A percentile compares a stretch with the other conserved stretches of the same genome.
Evolutionary conservation across 2,113 vertebrate species (phyloP).

Genomic region (Galemys pyrenaicus): DNA sequence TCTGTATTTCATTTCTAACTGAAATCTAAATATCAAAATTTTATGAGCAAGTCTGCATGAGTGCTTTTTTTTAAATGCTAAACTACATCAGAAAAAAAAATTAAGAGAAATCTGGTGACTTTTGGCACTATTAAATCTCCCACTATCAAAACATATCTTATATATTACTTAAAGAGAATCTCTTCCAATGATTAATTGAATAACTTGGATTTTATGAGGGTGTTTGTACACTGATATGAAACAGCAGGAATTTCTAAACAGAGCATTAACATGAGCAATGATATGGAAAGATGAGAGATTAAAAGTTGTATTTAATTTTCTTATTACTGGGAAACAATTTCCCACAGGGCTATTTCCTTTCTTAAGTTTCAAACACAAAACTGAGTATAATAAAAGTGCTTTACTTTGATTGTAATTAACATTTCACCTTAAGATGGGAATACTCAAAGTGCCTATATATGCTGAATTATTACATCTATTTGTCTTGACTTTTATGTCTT

Average conservation of each 20-base stretch:
- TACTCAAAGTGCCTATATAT: constrained; percentile 26
- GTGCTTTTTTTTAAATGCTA: background rate
- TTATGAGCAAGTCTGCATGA: background rate
- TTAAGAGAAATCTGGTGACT: constrained; percentile 45
- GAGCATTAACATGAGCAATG: constrained; percentile 46
- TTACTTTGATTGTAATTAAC: constrained; percentile 73
- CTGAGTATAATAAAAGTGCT: constrained; percentile 65
- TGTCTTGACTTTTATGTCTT: background rate
- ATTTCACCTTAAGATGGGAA: constrained; percentile 66
- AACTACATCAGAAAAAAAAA: constrained; percentile 53
- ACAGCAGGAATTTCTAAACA: constrained; percentile 66
- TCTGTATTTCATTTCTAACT: constrained; percentile 4
- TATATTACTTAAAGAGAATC: background rate
- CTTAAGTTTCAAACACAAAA: constrained; percentile 35
- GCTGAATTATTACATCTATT: background rate
- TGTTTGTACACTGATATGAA: background rate
- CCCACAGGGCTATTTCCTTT: constrained; percentile 48
- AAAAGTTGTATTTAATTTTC: constrained; percentile 78
- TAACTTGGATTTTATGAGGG: constrained; percentile 26
- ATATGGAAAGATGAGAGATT: constrained; percentile 66
- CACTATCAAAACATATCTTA: background rate
- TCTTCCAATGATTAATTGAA: constrained; percentile 44
- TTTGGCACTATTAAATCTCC: constrained; percentile 6
- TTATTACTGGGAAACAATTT: constrained; percentile 68
- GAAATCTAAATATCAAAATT: constrained; percentile 32